These are phyloP conservation scores for Branchinecta sandiegonensis DNA, from an alignment of 2,888 invertebrate genomes.

Conservation along the genomic window DNA sequence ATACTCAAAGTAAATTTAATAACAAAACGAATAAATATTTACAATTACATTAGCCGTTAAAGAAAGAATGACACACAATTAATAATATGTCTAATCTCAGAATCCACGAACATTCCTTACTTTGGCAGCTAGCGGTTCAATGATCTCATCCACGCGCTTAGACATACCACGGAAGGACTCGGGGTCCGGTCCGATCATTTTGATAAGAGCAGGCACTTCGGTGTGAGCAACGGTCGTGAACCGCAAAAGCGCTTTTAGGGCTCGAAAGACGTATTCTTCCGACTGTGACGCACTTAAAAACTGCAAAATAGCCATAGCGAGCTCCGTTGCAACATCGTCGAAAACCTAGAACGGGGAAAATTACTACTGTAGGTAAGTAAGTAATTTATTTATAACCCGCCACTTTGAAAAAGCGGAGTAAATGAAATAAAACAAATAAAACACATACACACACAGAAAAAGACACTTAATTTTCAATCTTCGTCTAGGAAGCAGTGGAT, in stretches of 20 bases:
- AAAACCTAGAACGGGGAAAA: conserved; percentile 50
- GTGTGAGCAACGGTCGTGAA: conserved; percentile 58
- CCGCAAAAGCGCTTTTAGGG: conserved; percentile 58
- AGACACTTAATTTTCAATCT: too few species aligned
- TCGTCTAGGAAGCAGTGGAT: too few species aligned
- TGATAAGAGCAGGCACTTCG: conserved; percentile 74
- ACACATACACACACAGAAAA: too few species aligned
- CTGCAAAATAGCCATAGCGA: conserved; percentile 79
- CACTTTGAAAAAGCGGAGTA: too few species aligned
- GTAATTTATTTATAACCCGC: too few species aligned
- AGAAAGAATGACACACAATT: too few species aligned
- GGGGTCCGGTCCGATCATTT: conserved; percentile 80
- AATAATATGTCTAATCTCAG: neutral
- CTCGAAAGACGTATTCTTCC: conserved; percentile 65
- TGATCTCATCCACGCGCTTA: conserved; percentile 60
- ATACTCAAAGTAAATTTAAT: too few species aligned
- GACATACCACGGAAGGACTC: conserved; percentile 60
- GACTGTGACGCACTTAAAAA: conserved; percentile 57
- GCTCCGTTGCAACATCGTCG: conserved; percentile 80
- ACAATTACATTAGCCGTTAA: too few species aligned
- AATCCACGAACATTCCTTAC: conserved; percentile 23
- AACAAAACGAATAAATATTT: too few species aligned
- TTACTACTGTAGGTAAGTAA: neutral
- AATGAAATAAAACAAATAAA: too few species aligned
- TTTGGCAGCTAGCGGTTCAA: conserved; percentile 39